Evolutionary conservation across 2,113 vertebrate genomes (phyloP), one percentile per base, ranked within the genome.

Genomic region (Pluvianellus socialis): DNA sequence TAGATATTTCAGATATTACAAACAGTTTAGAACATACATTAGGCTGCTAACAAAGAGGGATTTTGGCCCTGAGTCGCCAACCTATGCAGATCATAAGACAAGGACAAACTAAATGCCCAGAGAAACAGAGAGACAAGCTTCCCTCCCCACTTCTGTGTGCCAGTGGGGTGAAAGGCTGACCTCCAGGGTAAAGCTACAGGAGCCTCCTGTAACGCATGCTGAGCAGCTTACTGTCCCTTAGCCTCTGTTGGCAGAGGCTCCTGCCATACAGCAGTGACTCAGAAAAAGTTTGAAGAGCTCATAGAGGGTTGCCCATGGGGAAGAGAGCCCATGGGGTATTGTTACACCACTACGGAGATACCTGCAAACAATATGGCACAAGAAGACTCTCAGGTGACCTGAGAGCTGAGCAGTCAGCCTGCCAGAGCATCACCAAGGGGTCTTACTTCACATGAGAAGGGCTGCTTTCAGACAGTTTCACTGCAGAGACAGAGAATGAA

Each of bases 161-260:
- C 26, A 8, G 44, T 1, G 6, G 58, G 8, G n/a, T 16, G 8
- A 40, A 68, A 71, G 28, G 24, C 19, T 53, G 6, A 68, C 50
- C 22, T 24, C 32, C 26, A 63, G 38, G 7, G 9, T 5, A 49
- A 63, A 62, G 21, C 18, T 32, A 24, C 30, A 65, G 33, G 28
- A 61, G 32, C 21, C 45, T 63, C 16, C 50, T 5, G 4, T 2
- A 45, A 21, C 1, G 0, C 0, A 6, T 21, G 8, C 30, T 26
- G 23, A 71, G 26, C 8, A 53, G 23, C 38, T 76, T 61, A 27
- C 49, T 56, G 49, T 18, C 38, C 50, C 14, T 81, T 13, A 58
- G 42, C 19, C 22, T 40, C 42, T 38, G 5, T 0, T 61, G 20
- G 62, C 62, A 63, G 55, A 63, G 24, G 40, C 33, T 68, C 32